phyloP scores from a whole-genome alignment of 1,140 invertebrate species.

The Archegozetes longisetosus region DNA sequence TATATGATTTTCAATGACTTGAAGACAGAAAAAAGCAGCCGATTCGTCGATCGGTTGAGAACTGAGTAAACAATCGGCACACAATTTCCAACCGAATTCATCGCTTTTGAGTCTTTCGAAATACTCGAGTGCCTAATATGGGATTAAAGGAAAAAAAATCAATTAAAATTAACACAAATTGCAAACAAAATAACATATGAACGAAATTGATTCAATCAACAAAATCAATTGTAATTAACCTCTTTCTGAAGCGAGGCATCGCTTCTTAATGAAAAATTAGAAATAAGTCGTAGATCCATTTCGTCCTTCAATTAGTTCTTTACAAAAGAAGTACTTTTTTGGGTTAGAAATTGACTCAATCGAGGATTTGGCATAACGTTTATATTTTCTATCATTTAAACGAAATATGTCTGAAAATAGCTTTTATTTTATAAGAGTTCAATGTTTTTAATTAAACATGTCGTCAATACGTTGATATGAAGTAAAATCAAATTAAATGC shows the following conservation, averaged over 20 bases:
- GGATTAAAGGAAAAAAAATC: too few species aligned
- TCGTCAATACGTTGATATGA: too few species aligned
- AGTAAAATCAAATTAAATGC: too few species aligned
- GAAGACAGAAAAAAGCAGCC: slow-evolving; percentile 36
- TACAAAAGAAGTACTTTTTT: too few species aligned
- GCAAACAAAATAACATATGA: neutral
- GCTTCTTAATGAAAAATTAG: neutral
- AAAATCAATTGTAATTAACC: neutral
- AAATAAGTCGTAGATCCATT: neutral
- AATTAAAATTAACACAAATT: too few species aligned
- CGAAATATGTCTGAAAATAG: too few species aligned
- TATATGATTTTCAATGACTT: slow-evolving; percentile 35
- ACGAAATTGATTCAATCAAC: neutral
- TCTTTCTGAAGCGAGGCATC: neutral
- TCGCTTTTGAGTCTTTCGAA: slow-evolving; percentile 36
- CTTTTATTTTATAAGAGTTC: too few species aligned
- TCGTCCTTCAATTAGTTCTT: too few species aligned
- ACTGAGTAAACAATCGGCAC: slow-evolving; percentile 28
- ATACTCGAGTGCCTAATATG: slow-evolving; percentile 30
- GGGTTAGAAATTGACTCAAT: too few species aligned
- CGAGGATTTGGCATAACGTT: too few species aligned
- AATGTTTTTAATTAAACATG: too few species aligned
- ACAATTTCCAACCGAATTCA: slow-evolving; percentile 35
- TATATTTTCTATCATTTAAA: too few species aligned
- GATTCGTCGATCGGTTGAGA: slow-evolving; percentile 26